These are phyloP conservation scores for Myopa tessellatipennis DNA, from an alignment of 2,888 invertebrate genomes.

Conservation along the genomic window DNA sequence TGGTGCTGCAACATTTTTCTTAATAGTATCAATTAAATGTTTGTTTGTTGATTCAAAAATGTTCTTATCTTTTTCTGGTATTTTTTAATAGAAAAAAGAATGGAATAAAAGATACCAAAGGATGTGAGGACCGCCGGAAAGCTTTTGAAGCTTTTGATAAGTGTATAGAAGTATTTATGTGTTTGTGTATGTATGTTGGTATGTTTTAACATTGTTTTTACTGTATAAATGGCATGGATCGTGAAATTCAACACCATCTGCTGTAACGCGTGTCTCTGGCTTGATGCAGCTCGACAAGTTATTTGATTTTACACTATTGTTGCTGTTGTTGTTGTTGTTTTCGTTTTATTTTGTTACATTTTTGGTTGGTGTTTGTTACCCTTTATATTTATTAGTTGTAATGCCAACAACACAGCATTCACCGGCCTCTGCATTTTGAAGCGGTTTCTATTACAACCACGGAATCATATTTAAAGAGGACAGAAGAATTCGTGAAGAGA, in stretches of 20 bases:
- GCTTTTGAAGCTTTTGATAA: neutral
- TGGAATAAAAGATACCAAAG: neutral
- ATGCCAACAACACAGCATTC: no score
- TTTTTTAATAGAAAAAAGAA: neutral
- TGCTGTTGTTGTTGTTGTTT: neutral
- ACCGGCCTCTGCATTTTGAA: no score
- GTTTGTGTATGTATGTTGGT: no score
- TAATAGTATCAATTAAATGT: slow-evolving; percentile 7
- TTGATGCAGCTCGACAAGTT: neutral
- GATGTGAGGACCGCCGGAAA: neutral
- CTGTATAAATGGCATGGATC: neutral
- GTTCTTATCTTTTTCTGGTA: neutral
- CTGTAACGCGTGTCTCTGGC: slow-evolving; percentile 6
- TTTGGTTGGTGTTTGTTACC: neutral
- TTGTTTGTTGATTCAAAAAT: neutral
- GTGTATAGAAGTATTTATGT: no score
- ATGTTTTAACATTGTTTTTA: neutral
- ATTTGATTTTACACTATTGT: neutral
- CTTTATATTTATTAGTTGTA: no score
- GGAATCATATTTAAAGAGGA: no score
- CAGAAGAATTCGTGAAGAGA: no score
- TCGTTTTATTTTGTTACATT: neutral
- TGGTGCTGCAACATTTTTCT: slow-evolving; percentile 17
- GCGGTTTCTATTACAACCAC: no score
- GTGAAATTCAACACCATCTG: slow-evolving; percentile 22